Evolutionary conservation across 2,797 vertebrate species (phyloP).

Genomic region (Danio tinwini): DNA sequence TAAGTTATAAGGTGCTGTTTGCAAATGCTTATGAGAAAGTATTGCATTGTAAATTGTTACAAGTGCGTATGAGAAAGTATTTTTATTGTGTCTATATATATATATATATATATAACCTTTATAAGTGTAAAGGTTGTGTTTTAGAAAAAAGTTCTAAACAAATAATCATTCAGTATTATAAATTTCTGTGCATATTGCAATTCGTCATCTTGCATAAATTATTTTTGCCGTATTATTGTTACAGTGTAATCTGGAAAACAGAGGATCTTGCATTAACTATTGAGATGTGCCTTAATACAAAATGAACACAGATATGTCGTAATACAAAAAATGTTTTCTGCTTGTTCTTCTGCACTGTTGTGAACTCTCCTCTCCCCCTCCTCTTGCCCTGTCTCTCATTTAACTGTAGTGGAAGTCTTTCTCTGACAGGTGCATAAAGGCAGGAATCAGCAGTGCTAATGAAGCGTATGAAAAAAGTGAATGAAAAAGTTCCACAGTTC

Average conservation of each 20-base stretch:
- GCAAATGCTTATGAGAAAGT: too few species aligned
- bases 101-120: too few species aligned
- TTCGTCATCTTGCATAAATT: neutral
- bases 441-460: constrained; percentile 76
- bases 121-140: neutral
- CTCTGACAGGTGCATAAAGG: constrained; percentile 80
- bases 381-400: constrained; percentile 53
- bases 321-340: neutral
- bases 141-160: neutral
- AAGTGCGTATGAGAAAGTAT: too few species aligned
- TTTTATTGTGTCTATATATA: too few species aligned
- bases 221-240: neutral
- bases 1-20: too few species aligned
- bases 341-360: constrained; percentile 39
- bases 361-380: constrained; percentile 39
- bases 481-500: constrained; percentile 71
- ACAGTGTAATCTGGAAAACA: neutral
- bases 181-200: too few species aligned
- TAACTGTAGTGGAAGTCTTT: constrained; percentile 67
- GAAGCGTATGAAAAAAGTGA: constrained; percentile 73
- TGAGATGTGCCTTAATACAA: neutral
- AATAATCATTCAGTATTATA: too few species aligned
- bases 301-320: too few species aligned
- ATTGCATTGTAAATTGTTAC: too few species aligned
- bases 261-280: neutral